Conservation (phyloP, 2,797 vertebrate species). For the Eurystomus glaucurus region DNA sequence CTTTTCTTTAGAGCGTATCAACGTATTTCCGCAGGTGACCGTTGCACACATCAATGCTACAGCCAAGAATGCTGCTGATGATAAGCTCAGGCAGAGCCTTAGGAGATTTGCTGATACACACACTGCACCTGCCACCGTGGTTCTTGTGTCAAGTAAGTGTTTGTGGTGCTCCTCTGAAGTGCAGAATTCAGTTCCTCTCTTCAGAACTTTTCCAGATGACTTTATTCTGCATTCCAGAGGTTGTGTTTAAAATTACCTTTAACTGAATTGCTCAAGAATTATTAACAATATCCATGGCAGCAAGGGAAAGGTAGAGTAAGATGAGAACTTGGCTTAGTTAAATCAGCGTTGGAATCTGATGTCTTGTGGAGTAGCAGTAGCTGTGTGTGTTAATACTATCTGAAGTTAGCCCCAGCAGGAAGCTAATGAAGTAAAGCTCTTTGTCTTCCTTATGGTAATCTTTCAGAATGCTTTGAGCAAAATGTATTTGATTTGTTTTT, state of each 20-base stretch:
- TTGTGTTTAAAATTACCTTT: neutral
- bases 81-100: slow-evolving; percentile 97
- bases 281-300: neutral
- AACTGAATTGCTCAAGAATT: neutral
- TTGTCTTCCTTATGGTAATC: neutral
- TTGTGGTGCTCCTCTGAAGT: neutral
- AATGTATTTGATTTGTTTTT: neutral
- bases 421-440: neutral
- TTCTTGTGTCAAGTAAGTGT: slow-evolving; percentile 95
- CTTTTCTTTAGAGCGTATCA: neutral
- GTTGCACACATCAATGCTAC: slow-evolving; percentile 99
- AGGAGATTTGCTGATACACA: slow-evolving; percentile 97
- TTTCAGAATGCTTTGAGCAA: neutral
- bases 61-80: slow-evolving; percentile 98
- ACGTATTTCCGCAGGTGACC: slow-evolving; percentile 87
- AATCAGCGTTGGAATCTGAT: neutral
- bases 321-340: neutral
- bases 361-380: neutral
- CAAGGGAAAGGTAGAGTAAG: neutral
- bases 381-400: neutral
- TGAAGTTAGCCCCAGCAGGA: neutral
- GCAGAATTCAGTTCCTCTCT: neutral
- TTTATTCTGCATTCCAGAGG: neutral
- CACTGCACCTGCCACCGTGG: slow-evolving; percentile 94
- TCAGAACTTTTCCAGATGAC: neutral